Conservation (phyloP, 2,797 vertebrate species). For the Enteromius paludinosus region DNA sequence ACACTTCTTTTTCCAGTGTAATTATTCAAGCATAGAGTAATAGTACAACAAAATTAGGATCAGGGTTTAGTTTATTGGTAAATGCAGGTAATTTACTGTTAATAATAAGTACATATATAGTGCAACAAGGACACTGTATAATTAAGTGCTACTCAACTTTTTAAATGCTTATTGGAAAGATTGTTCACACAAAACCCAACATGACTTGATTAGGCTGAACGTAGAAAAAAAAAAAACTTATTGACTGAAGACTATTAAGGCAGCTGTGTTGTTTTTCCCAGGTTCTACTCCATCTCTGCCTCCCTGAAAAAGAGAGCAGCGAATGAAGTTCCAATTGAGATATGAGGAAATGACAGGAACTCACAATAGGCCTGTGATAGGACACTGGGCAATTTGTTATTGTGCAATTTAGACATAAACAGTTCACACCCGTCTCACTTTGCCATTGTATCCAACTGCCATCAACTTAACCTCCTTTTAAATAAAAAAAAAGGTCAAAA, state of each 20-base stretch:
- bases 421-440: background rate
- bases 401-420: conserved; percentile 19
- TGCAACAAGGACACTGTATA: background rate
- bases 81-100: too few species aligned
- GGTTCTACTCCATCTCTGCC: conserved; percentile 74
- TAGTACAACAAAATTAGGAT: too few species aligned
- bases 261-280: conserved; percentile 51
- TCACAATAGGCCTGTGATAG: conserved; percentile 11
- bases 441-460: background rate
- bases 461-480: background rate
- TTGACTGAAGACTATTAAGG: conserved; percentile 22
- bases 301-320: conserved; percentile 65
- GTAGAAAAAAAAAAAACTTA: background rate
- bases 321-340: conserved; percentile 69
- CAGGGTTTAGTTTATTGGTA: too few species aligned
- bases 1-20: too few species aligned
- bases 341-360: conserved; percentile 63
- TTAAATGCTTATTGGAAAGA: background rate
- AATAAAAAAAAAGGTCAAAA: background rate
- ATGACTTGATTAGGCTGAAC: conserved; percentile 4
- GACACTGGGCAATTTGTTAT: conserved; percentile 18
- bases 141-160: background rate
- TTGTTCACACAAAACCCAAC: background rate
- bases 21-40: too few species aligned
- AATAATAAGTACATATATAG: too few species aligned